A percentile compares a stretch with the other conserved stretches of the same genome.
Evolutionary conservation across 2,113 vertebrate genomes (phyloP).

Genomic region (Tapirus terrestris): DNA sequence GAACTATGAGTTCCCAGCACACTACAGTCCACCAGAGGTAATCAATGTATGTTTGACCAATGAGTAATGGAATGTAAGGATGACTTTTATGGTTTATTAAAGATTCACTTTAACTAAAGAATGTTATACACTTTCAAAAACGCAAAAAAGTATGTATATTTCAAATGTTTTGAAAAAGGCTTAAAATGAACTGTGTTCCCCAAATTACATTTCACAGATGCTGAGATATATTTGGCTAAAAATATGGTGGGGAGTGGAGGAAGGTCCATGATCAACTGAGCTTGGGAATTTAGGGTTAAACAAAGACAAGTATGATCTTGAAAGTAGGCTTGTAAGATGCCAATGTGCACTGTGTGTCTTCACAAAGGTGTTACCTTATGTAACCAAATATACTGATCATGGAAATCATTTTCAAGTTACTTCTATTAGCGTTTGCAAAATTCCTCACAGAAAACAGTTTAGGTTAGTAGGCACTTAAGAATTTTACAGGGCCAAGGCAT

Average conservation of each 20-base stretch:
- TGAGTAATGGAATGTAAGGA: not conserved
- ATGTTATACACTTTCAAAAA: not conserved
- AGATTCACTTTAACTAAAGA: slow-evolving; percentile 17
- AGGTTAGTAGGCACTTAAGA: not conserved
- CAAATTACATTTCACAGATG: not conserved
- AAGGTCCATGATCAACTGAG: not conserved
- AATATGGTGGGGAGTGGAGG: not conserved
- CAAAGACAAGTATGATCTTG: not conserved
- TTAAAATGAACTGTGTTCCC: slow-evolving; percentile 20
- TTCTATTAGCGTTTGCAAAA: not conserved
- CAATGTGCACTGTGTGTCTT: not conserved
- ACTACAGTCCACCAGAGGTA: not conserved
- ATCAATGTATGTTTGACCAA: not conserved
- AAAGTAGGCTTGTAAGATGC: not conserved
- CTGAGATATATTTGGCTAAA: not conserved
- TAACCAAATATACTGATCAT: not conserved
- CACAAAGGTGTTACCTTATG: not conserved
- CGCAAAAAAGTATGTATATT: not conserved
- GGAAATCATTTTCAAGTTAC: slow-evolving; percentile 1
- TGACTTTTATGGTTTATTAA: not conserved
- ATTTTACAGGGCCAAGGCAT: not conserved
- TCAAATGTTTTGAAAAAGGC: not conserved
- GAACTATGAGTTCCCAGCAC: not conserved
- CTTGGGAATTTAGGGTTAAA: not conserved
- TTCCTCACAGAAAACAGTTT: not conserved